These are phyloP conservation scores for Oligia strigilis DNA, from an alignment of 2,888 invertebrate genomes.

Conservation along the genomic window DNA sequence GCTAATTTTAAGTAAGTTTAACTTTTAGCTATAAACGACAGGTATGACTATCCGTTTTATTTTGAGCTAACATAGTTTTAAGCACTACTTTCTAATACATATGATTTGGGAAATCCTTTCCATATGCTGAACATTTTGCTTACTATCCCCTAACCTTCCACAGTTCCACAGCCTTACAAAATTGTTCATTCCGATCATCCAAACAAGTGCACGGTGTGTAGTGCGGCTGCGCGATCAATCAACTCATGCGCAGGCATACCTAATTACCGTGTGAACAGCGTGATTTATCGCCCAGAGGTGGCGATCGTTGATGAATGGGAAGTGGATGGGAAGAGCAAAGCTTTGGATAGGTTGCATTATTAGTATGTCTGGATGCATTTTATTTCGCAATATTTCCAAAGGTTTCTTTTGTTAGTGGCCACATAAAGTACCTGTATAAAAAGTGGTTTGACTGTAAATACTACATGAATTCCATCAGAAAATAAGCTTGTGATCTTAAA, in stretches of 20 bases:
- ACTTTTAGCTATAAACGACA: neutral
- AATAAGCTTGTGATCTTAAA: neutral
- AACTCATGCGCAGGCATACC: conserved; percentile 52
- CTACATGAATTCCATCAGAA: neutral
- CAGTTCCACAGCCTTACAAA: neutral
- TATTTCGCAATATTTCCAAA: neutral
- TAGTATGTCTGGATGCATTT: neutral
- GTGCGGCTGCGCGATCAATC: conserved; percentile 19
- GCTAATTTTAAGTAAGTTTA: neutral
- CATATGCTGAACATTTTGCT: neutral
- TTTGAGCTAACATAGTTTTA: neutral
- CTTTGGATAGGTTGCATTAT: conserved; percentile 9
- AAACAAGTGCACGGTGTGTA: conserved; percentile 35
- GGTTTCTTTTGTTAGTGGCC: neutral
- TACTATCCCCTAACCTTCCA: too few species aligned
- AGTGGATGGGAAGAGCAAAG: conserved; percentile 24
- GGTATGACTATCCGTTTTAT: neutral
- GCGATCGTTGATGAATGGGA: conserved; percentile 17
- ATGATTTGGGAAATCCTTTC: neutral
- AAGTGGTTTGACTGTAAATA: neutral
- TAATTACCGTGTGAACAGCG: conserved; percentile 50
- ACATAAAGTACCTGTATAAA: neutral
- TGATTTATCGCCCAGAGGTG: conserved; percentile 32
- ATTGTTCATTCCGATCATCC: neutral
- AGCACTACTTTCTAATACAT: neutral